Base-by-base conservation (phyloP, 1,140 invertebrate genomes). In the Ostrea denselamellosa region DNA sequence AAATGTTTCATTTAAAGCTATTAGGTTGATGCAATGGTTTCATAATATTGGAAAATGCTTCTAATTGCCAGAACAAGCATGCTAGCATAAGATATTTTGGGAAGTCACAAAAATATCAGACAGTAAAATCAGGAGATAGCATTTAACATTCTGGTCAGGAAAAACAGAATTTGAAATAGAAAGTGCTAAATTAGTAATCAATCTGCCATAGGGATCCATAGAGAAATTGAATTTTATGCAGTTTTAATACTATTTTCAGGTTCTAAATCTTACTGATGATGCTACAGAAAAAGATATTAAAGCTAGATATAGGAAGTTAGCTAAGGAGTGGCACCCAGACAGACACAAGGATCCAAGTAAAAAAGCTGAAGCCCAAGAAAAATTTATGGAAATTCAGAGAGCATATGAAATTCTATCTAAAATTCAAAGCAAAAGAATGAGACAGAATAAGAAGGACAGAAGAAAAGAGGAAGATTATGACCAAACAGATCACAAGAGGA, bases 351-450 rank as follows among this genome's bases (percentile, higher is more conserved):
- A 93, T 83, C 89, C 88, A 17, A 94, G 95, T 0, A 96, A 96
- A 87, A 95, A 94, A 88, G 94, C 95, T 14, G 95, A 95, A 8
- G 98, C 97, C 1, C 97, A 98, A 93, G 97, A 98, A 91, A 97
- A 96, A 86, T 99, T 99, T 92, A 97, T 99, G 95, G 97, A 99
- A 93, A 98, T 99, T 89, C 98, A 99, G 93, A 96, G 98, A 94
- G 98, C 98, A 0, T 99, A 98, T 92, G 97, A 98, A 92, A 97
- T 97, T 44, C 95, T 99, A 25, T 89, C 89, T 12, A 19, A 56
- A 54, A 89, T 89, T n/a, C 58, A 87, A 51, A 12, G 22, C 19
- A 82, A 86, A 8, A 71, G 89, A 86, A 54, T 84, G 34, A 54
- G 51, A 7, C 34, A 58, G 25, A 86, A 86, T 44, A 52, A 65